These are phyloP conservation scores for Xyrauchen texanus DNA, from an alignment of 2,113 vertebrate species.

Conservation along the genomic window DNA sequence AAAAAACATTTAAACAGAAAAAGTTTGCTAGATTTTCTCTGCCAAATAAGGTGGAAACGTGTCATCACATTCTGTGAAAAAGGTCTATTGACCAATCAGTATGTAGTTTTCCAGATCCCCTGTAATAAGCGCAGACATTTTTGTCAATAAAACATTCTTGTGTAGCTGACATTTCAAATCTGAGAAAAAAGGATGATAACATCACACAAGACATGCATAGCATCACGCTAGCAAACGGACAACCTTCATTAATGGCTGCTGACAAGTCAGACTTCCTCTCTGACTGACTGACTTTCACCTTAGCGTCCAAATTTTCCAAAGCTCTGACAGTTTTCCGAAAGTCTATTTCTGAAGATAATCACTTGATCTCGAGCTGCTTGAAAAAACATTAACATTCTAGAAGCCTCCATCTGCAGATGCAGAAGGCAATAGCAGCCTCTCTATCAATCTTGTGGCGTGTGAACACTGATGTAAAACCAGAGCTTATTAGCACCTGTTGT, in stretches of 20 bases:
- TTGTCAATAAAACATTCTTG: background rate
- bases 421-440: background rate
- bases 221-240: background rate
- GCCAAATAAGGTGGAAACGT: no score
- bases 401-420: background rate
- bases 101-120: background rate
- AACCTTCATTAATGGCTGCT: constrained; percentile 19
- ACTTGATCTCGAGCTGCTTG: constrained; percentile 2
- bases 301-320: constrained; percentile 19
- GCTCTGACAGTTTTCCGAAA: constrained; percentile 25
- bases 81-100: background rate
- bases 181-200: background rate
- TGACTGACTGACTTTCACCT: constrained; percentile 23
- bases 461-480: background rate
- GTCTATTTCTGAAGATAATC: constrained; percentile 28
- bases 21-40: no score
- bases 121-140: background rate
- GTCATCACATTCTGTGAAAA: no score
- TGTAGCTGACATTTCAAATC: constrained; percentile 9
- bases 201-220: background rate
- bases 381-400: constrained; percentile 4
- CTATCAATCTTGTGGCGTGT: background rate
- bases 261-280: constrained; percentile 21
- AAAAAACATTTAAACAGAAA: no score
- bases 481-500: constrained; percentile 1